A percentile compares a stretch with the other conserved stretches of the same genome.
These are phyloP conservation scores for Sesia apiformis DNA, from an alignment of 2,888 invertebrate species.

Conservation along the genomic window DNA sequence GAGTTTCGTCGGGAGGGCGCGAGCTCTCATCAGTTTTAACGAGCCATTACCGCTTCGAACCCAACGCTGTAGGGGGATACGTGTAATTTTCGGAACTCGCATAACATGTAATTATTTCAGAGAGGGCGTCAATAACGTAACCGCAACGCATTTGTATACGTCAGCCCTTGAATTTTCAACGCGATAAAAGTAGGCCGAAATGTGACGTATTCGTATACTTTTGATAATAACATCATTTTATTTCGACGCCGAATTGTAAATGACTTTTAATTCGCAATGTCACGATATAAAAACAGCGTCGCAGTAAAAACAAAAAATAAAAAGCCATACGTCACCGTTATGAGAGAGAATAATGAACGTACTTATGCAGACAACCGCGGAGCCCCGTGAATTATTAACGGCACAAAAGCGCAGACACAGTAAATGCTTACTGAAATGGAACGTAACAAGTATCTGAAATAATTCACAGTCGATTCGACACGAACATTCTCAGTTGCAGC, in stretches of 20 bases:
- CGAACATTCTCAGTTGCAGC: slow-evolving; percentile 38
- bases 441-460: slow-evolving; percentile 54
- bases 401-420: slow-evolving; percentile 44
- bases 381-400: slow-evolving; percentile 46
- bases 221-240: not conserved
- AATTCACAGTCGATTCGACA: slow-evolving; percentile 62
- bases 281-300: not conserved
- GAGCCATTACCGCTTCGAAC: slow-evolving; percentile 53
- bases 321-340: slow-evolving; percentile 23
- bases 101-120: slow-evolving; percentile 68
- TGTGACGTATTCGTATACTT: not conserved
- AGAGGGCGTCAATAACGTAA: slow-evolving; percentile 59
- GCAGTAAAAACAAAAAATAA: not conserved
- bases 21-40: slow-evolving; percentile 70
- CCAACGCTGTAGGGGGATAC: slow-evolving; percentile 31
- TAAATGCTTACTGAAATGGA: slow-evolving; percentile 49
- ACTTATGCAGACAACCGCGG: slow-evolving; percentile 45
- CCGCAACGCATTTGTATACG: slow-evolving; percentile 49
- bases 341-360: slow-evolving; percentile 46
- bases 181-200: slow-evolving; percentile 3
- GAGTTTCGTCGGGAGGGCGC: slow-evolving; percentile 26
- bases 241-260: not conserved
- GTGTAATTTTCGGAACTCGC: slow-evolving; percentile 63
- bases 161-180: slow-evolving; percentile 27
- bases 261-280: not conserved